phyloP scores from a whole-genome alignment of 1,140 invertebrate genomes.

The Drosophila jambulina region DNA sequence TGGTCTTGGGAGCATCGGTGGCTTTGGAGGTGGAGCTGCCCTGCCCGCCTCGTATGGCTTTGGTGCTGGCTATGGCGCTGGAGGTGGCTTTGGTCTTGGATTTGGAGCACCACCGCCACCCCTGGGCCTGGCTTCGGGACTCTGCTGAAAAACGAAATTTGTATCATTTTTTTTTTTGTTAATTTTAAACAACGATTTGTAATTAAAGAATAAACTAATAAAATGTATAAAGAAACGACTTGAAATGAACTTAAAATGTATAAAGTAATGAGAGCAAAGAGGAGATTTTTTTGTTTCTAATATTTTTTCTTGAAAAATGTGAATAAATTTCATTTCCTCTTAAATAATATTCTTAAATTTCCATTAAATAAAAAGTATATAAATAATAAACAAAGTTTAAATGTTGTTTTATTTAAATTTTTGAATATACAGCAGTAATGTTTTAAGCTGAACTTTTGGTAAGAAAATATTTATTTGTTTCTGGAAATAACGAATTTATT shows the following conservation, averaged over 20 bases:
- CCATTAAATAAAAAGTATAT: not conserved
- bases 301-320: no score
- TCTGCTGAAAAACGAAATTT: constrained; percentile 18
- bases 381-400: not conserved
- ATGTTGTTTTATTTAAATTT: not conserved
- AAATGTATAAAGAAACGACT: constrained; percentile 21
- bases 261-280: not conserved
- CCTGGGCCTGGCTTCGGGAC: constrained; percentile 49
- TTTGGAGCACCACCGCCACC: constrained; percentile 50
- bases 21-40: constrained; percentile 26
- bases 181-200: constrained; percentile 37
- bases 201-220: constrained; percentile 35
- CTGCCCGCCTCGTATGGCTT: constrained; percentile 13
- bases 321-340: not conserved
- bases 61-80: constrained; percentile 56
- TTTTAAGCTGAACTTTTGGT: not conserved
- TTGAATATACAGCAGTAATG: not conserved
- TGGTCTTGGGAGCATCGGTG: constrained; percentile 33
- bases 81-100: constrained; percentile 66
- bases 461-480: no score
- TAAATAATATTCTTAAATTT: not conserved
- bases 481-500: no score
- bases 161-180: constrained; percentile 35
- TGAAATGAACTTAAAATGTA: not conserved
- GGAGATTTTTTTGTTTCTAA: no score